Percentiles rank a stretch among this genome's conserved stretches.
These are phyloP conservation scores for Sinocyclocheilus maitianheensis DNA, from an alignment of 2,113 vertebrate species.

Conservation along the genomic window DNA sequence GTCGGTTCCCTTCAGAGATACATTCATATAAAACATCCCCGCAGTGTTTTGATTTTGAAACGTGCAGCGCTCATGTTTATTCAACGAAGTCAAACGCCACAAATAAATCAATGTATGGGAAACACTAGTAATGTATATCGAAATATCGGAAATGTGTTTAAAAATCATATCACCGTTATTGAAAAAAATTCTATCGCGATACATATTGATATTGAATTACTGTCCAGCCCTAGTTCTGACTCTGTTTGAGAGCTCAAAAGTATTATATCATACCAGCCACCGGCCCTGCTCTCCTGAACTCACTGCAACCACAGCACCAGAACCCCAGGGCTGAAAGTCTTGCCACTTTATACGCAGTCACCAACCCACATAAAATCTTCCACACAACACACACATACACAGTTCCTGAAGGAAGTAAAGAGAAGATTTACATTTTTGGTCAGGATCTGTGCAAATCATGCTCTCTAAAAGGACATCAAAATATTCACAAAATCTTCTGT, in stretches of 20 bases:
- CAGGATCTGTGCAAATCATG: background rate
- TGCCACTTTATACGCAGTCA: background rate
- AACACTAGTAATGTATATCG: no score
- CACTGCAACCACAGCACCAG: slow-evolving; percentile 8
- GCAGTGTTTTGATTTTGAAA: no score
- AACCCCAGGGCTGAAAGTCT: slow-evolving; percentile 14
- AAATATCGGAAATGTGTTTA: no score
- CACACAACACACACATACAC: background rate
- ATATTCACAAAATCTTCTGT: background rate
- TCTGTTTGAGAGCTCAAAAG: background rate
- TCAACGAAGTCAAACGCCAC: no score
- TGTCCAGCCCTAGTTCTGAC: background rate
- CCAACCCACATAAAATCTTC: background rate
- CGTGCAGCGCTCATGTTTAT: no score
- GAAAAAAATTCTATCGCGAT: no score
- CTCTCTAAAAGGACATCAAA: background rate
- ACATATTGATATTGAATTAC: no score
- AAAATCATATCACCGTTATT: no score
- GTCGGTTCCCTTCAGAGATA: no score
- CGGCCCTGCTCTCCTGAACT: background rate
- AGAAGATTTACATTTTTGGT: background rate
- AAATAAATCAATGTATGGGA: no score
- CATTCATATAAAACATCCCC: no score
- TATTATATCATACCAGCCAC: background rate
- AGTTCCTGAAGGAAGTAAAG: background rate